Evolutionary conservation across 2,113 vertebrate genomes (phyloP).

Genomic region (Aspidoscelis tigris): DNA sequence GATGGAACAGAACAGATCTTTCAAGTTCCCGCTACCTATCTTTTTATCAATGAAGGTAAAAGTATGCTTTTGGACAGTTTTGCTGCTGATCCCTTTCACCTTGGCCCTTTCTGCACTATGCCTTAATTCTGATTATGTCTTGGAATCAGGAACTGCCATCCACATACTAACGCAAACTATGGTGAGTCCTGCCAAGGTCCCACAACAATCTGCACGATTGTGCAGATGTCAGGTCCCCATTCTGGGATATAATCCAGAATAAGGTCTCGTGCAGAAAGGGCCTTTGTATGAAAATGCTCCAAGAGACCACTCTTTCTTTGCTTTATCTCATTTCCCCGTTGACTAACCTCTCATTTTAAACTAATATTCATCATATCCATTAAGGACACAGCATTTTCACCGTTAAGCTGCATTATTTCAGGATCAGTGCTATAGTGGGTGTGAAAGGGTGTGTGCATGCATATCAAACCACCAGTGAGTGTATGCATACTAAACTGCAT

Average conservation of each 20-base stretch:
- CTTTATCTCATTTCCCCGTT: neutral
- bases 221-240: too few species aligned
- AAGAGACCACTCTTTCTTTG: neutral
- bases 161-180: too few species aligned
- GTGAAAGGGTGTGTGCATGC: fast-evolving
- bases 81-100: too few species aligned
- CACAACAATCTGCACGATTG: too few species aligned
- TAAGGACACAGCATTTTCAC: fast-evolving
- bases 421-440: neutral
- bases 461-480: neutral
- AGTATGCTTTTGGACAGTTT: too few species aligned
- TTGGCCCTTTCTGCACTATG: too few species aligned
- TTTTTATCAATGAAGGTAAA: neutral
- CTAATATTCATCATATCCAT: neutral
- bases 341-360: neutral
- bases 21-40: neutral
- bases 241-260: too few species aligned
- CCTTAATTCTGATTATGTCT: too few species aligned
- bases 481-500: neutral
- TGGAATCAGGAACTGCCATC: too few species aligned
- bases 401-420: neutral
- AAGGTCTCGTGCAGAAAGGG: neutral
- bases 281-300: neutral
- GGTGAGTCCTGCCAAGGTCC: too few species aligned
- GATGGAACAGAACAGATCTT: too few species aligned